Base-by-base conservation (phyloP, 2,113 vertebrate genomes). In the Thymallus thymallus region DNA sequence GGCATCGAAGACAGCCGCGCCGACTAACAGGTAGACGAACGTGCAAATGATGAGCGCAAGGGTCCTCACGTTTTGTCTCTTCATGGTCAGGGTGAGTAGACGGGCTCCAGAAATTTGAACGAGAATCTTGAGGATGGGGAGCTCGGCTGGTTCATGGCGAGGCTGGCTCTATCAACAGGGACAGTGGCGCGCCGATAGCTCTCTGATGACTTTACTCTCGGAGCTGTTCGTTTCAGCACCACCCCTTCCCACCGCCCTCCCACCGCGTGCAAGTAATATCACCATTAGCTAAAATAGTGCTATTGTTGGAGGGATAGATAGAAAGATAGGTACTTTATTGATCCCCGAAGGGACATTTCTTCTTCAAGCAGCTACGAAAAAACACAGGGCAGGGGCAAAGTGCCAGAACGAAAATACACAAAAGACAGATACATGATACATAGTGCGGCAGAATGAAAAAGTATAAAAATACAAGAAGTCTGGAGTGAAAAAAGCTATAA, bases 1-100 rank as follows among this genome's bases (percentile, higher is more conserved):
- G 74, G 91, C 95, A 91, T 96, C 95, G 91, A 98, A 98, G 75
- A 98, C 95, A 76, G 95, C 95, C 73, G 96, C 96, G 30, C 96
- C 96, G 82, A 96, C 96, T 86, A 98, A 93, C 92, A 98, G 92
- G 92, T 98, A 98, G 76, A 95, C 95, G 90, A 98, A 96, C 90
- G 96, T 98, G 92, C 95, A 96, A 83, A 94, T 85, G 92, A 98
- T 97, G 79, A 98, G 95, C 23, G 94, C 94, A 89, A 97, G 90
- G 85, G 96, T 98, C 89, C 96, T 85, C 89, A 96, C 94, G 93
- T 97, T 97, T 86, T 98, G 96, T 93, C 95, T 91, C 95, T 98
- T 97, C 96, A 98, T 98, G 92, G 90, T 95, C 89, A 92, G 88
- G 82, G 85, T 80, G 80, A 72, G 74, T 80, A 73, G 79, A 69